Percentiles rank a stretch among this genome's conserved stretches.
Conservation (phyloP, 2,113 vertebrate species). For the Petromus typicus region DNA sequence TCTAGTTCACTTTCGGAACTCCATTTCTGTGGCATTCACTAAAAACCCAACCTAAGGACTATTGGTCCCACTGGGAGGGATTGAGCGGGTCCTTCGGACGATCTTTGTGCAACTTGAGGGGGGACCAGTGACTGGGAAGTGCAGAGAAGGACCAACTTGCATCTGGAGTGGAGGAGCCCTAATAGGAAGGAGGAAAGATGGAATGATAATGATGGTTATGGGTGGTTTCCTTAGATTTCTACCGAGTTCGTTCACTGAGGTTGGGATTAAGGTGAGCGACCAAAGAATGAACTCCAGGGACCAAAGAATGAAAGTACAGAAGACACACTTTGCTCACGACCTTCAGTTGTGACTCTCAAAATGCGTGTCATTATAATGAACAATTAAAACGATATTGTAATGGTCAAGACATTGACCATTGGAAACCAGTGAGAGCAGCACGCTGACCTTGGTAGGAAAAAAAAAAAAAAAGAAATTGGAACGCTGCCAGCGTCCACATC, state of each 20-base stretch:
- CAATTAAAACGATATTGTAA: neutral
- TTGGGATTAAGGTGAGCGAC: conserved; percentile 46
- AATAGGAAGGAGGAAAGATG: conserved; percentile 24
- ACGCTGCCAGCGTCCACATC: conserved; percentile 44
- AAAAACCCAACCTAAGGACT: neutral
- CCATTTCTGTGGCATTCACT: conserved; percentile 55
- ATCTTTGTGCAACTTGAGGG: conserved; percentile 72
- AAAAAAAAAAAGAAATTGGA: conserved; percentile 53
- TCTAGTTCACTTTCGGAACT: conserved; percentile 73
- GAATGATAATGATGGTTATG: neutral
- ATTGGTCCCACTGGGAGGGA: conserved; percentile 36
- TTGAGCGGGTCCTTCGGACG: conserved; percentile 20
- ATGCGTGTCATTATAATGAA: conserved; percentile 19
- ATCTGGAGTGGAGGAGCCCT: conserved; percentile 50
- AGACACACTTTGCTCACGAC: conserved; percentile 29
- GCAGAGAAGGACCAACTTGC: conserved; percentile 60
- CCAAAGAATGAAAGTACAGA: conserved; percentile 23
- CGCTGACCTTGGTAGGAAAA: conserved; percentile 27
- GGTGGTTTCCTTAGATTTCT: conserved; percentile 28
- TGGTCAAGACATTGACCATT: neutral
- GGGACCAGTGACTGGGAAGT: conserved; percentile 29
- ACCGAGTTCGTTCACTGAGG: neutral
- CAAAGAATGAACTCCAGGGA: neutral
- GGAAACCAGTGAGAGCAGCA: conserved; percentile 59
- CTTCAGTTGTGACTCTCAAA: conserved; percentile 49